Evolutionary conservation across 2,888 invertebrate species (phyloP), one percentile per base, ranked within the genome.

Genomic region (Drosophila engyochracea): DNA sequence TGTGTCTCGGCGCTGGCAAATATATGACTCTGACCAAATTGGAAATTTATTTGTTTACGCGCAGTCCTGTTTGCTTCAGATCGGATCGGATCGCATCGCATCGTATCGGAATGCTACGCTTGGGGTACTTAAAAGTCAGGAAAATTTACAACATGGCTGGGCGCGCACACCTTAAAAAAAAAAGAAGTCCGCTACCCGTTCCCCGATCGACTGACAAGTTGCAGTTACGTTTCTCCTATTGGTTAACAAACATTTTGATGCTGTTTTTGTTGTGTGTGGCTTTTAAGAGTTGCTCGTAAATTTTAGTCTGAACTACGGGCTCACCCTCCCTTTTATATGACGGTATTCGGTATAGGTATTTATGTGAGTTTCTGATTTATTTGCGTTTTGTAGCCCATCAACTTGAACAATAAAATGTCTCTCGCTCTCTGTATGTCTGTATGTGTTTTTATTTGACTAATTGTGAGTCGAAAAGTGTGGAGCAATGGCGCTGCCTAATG

Each of bases 221-320:
- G 77, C 69, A 70, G 68, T 69, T 74, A 16, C 22, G 10, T 25
- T 57, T 63, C 30, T 73, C 79, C 87, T 89, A 85, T 85, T 89
- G 87, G 85, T 67, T 69, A 70, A 58, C 69, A 76, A 77, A 78
- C 76, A 60, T 53, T 65, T 68, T 75, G 64, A 65, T 63, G 37
- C 25, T 16, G 47, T 25, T 25, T 25, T 63, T 74, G 74, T 74
- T 72, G 78, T 83, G 31, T 85, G 55, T 89, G 83, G 53, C 64
- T 76, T 55, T 91, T 85, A 88, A 90, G 83, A 90, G 86, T 78
- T 75, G 85, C 58, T 85, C 92, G 92, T 92, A 92, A 92, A 92
- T 92, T 91, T 91, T 80, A 83, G 79, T 91, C 85, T 82, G 91
- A 90, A 71, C 71, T 81, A 89, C 77, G 74, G 79, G 68, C 77